These are phyloP conservation scores for Aleadryas rufinucha DNA, from an alignment of 2,113 vertebrate species.

Conservation along the genomic window DNA sequence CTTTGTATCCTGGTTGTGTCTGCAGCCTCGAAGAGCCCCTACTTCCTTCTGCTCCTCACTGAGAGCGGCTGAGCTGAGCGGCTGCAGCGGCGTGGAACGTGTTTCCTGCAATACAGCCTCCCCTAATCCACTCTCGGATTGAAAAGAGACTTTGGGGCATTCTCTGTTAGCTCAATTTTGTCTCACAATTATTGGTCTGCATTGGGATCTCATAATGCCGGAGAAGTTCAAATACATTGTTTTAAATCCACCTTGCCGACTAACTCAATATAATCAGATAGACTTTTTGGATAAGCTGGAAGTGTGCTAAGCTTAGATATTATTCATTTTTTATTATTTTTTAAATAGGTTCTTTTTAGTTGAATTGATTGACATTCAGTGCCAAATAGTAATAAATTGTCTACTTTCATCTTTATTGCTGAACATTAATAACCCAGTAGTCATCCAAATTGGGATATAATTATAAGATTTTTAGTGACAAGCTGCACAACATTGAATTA, in stretches of 20 bases:
- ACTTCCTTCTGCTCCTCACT: background rate
- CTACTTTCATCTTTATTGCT: conserved; percentile 42
- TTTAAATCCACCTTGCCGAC: background rate
- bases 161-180: background rate
- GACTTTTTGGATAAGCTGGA: background rate
- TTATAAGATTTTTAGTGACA: conserved; percentile 4
- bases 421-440: conserved; percentile 39
- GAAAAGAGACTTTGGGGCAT: background rate
- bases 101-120: background rate
- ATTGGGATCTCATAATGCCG: background rate
- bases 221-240: background rate
- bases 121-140: background rate
- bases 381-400: conserved; percentile 53
- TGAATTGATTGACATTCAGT: conserved; percentile 30
- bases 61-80: background rate
- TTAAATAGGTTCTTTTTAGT: conserved; percentile 11
- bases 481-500: background rate
- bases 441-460: background rate
- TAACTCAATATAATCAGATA: background rate
- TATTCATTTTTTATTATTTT: background rate
- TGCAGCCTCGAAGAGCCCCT: background rate
- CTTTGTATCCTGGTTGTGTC: background rate
- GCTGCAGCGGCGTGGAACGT: background rate
- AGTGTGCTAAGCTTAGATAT: background rate
- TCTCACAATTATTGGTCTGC: background rate